Percentiles rank a stretch among this genome's conserved stretches.
These are phyloP conservation scores for Ispidina lecontei DNA, from an alignment of 2,797 vertebrate species.

Conservation along the genomic window DNA sequence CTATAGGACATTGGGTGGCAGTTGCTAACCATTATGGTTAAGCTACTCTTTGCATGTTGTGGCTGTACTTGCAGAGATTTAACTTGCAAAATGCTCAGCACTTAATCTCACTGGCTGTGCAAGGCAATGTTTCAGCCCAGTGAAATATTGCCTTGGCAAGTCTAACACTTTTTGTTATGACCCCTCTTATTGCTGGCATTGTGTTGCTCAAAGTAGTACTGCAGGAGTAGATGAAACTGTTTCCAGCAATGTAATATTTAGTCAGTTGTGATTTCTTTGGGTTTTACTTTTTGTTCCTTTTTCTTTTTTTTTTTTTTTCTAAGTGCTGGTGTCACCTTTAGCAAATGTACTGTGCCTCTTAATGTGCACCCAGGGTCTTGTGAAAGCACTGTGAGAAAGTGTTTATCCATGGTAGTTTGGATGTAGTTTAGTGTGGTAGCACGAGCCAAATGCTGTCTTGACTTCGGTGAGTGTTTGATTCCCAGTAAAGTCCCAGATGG, in stretches of 20 bases:
- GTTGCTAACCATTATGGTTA: background rate
- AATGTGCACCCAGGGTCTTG: background rate
- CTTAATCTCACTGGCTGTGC: background rate
- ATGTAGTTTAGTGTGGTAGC: background rate
- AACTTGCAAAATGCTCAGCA: background rate
- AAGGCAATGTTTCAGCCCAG: background rate
- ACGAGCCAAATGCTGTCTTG: background rate
- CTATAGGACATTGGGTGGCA: background rate
- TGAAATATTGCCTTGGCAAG: background rate
- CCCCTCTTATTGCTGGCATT: background rate
- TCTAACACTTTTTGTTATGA: background rate
- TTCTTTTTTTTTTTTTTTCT: background rate
- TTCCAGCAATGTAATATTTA: background rate
- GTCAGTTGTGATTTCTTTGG: background rate
- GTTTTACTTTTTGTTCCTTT: background rate
- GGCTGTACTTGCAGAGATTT: background rate
- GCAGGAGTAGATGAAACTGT: background rate
- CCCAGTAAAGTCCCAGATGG: rapidly evolving
- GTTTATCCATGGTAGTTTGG: background rate
- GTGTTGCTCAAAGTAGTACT: background rate
- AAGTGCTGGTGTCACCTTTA: background rate
- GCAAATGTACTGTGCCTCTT: background rate
- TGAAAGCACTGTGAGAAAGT: background rate
- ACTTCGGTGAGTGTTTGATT: background rate
- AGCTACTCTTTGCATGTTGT: background rate